Conservation (phyloP, 2,797 vertebrate species). For the Macrochelys suwanniensis region DNA sequence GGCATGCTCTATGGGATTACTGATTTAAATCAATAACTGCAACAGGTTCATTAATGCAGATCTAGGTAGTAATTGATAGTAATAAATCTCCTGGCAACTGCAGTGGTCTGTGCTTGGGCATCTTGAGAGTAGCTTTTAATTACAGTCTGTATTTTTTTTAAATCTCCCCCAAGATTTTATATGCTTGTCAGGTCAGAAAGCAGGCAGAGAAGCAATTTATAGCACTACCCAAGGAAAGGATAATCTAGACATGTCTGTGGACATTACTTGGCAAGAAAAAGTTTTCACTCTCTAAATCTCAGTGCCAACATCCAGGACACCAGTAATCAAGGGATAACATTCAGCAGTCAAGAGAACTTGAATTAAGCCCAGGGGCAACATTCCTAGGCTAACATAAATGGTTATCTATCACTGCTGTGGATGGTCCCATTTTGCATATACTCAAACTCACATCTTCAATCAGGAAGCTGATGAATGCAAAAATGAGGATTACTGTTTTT, state of each 20-base stretch:
- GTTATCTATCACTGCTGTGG: not conserved
- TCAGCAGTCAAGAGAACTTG: not conserved
- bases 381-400: not conserved
- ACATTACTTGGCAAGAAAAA: not conserved
- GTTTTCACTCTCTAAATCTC: accelerated
- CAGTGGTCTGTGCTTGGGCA: accelerated
- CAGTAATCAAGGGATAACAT: not conserved
- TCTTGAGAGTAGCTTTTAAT: not conserved
- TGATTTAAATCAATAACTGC: not conserved
- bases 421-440: not conserved
- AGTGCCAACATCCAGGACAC: not conserved
- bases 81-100: not conserved
- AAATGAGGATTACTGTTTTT: not conserved
- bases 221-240: not conserved
- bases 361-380: accelerated
- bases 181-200: not conserved
- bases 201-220: not conserved
- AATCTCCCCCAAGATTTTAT: not conserved
- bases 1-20: not conserved
- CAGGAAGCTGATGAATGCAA: not conserved
- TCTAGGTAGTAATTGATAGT: not conserved
- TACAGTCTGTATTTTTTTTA: not conserved
- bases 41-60: not conserved
- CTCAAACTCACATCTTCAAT: not conserved
- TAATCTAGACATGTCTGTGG: not conserved